These are phyloP conservation scores for Aphidius ervi DNA, from an alignment of 1,140 invertebrate species.

Conservation along the genomic window DNA sequence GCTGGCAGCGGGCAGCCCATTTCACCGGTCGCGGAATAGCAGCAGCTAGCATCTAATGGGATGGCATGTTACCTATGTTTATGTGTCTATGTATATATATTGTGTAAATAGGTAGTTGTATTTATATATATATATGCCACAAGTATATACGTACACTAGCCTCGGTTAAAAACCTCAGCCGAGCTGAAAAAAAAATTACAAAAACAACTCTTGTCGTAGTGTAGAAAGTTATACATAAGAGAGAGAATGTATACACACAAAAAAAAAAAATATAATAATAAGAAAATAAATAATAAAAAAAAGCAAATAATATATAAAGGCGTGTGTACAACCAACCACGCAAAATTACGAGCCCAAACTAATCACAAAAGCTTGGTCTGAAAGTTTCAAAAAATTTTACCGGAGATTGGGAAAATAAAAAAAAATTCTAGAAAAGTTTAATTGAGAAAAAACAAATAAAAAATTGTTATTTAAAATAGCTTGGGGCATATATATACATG, in stretches of 20 bases:
- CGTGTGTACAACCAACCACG: constrained; percentile 15
- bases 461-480: constrained; percentile 13
- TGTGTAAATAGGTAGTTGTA: background rate
- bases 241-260: background rate
- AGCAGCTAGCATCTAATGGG: constrained; percentile 47
- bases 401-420: constrained; percentile 6
- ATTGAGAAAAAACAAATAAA: background rate
- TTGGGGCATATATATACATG: constrained; percentile 16
- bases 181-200: constrained; percentile 4
- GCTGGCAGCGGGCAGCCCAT: constrained; percentile 47
- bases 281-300: constrained; percentile 1
- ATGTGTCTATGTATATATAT: constrained; percentile 5
- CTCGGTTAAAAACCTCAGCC: constrained; percentile 6
- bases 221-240: background rate
- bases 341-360: constrained; percentile 15
- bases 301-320: constrained; percentile 1
- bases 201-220: background rate
- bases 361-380: constrained; percentile 10
- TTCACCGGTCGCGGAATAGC: constrained; percentile 48
- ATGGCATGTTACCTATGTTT: constrained; percentile 27
- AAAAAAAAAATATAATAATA: background rate
- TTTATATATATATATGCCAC: constrained; percentile 14
- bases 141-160: background rate
- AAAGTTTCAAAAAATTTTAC: constrained; percentile 11
- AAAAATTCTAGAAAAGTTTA: background rate